A percentile compares a stretch with the other conserved stretches of the same genome.
Evolutionary conservation across 2,888 invertebrate species (phyloP).

Genomic region (Antheraea yamamai): DNA sequence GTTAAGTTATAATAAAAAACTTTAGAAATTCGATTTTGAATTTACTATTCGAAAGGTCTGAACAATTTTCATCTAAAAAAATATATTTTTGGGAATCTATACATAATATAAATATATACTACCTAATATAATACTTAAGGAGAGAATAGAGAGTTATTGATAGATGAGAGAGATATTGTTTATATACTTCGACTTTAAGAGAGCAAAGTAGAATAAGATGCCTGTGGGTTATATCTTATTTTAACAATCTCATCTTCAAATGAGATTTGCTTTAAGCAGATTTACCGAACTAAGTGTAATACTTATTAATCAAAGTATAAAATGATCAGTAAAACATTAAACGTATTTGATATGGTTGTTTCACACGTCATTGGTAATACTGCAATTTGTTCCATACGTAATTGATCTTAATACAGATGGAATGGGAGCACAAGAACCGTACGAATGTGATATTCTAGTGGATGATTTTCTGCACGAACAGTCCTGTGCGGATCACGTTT

Average conservation of each 20-base stretch:
- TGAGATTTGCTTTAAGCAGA: neutral
- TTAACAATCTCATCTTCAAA: neutral
- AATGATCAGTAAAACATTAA: neutral
- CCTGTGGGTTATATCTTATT: neutral
- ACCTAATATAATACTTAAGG: neutral
- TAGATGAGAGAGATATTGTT: neutral
- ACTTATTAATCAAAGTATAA: neutral
- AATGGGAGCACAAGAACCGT: neutral
- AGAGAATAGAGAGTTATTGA: neutral
- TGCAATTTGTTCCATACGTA: neutral
- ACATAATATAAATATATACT: too few relatives aligned
- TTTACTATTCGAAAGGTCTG: neutral
- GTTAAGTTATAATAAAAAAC: too few relatives aligned
- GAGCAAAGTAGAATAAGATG: neutral
- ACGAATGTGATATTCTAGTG: neutral
- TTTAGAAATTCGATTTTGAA: neutral
- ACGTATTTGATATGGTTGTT: neutral
- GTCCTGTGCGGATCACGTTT: neutral
- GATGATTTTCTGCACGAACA: neutral
- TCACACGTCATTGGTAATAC: neutral
- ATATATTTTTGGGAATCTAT: too few relatives aligned
- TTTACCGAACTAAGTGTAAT: neutral
- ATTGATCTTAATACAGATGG: neutral
- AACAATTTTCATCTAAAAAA: neutral
- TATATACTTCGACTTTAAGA: neutral